phyloP scores from a whole-genome alignment of 2,888 invertebrate genomes.

The Zygothrica quintamaculata region DNA sequence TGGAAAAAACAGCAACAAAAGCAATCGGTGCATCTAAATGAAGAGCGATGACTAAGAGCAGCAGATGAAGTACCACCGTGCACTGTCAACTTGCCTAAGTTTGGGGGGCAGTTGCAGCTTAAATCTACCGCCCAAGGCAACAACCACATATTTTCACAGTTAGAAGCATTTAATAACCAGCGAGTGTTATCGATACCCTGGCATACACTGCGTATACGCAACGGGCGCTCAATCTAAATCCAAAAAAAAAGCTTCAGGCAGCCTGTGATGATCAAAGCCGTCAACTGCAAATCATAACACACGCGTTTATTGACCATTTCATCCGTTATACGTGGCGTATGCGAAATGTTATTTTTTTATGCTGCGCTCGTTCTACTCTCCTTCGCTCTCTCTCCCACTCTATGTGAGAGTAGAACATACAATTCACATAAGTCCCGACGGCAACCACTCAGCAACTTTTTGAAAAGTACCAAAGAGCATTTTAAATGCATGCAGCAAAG shows the following conservation, averaged over 20 bases:
- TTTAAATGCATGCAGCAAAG: too few relatives aligned
- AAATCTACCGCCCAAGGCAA: conserved; percentile 5
- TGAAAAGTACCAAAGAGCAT: too few relatives aligned
- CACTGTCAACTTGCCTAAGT: conserved; percentile 34
- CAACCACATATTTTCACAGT: conserved; percentile 2
- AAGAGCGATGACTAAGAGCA: conserved; percentile 46
- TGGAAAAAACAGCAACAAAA: conserved; percentile 21
- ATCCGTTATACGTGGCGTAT: not conserved
- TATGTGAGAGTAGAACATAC: not conserved
- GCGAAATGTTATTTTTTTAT: not conserved
- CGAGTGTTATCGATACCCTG: conserved; percentile 18
- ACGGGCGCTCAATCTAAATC: conserved; percentile 1
- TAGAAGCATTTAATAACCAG: conserved; percentile 39
- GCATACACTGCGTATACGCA: conserved; percentile 24
- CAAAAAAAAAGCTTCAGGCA: not conserved
- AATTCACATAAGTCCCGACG: not conserved
- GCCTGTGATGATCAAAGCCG: not conserved
- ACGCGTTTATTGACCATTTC: conserved; percentile 4
- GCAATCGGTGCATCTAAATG: conserved; percentile 40
- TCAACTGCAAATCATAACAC: conserved; percentile 13
- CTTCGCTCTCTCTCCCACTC: too few relatives aligned
- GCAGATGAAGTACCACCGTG: conserved; percentile 51
- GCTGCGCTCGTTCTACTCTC: not conserved
- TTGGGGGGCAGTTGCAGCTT: conserved; percentile 15
- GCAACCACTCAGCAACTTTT: not conserved